Conservation (phyloP, 2,888 invertebrate genomes). For the Pollenia amentaria region DNA sequence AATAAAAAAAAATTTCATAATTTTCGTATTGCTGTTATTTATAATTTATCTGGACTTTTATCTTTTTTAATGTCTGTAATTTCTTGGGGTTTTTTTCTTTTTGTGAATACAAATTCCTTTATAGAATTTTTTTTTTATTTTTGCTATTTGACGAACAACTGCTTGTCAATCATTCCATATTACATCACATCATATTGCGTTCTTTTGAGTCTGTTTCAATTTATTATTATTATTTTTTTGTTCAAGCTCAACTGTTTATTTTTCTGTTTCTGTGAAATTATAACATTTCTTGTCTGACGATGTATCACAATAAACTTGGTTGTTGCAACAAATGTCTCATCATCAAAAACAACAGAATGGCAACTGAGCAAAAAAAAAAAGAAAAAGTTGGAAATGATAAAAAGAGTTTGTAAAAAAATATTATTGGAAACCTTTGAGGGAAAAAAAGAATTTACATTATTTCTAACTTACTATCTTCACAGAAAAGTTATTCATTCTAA, state of each 20-base stretch:
- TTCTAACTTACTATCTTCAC: too few relatives aligned
- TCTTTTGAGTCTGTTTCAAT: slow-evolving; percentile 2
- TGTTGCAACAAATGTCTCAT: slow-evolving; percentile 60
- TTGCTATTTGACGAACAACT: slow-evolving; percentile 58
- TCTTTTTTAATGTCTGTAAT: slow-evolving; percentile 10
- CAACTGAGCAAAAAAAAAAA: not conserved
- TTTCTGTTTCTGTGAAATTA: slow-evolving; percentile 9
- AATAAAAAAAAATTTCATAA: slow-evolving; percentile 29
- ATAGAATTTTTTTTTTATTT: not conserved
- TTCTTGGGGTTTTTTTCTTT: not conserved
- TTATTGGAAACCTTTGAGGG: not conserved
- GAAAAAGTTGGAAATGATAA: not conserved
- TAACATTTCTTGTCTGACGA: slow-evolving; percentile 45
- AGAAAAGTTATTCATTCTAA: too few relatives aligned
- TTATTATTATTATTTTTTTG: not conserved
- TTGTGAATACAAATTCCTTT: not conserved
- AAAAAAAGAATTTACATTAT: not conserved
- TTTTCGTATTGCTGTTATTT: slow-evolving; percentile 34
- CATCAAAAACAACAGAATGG: slow-evolving; percentile 15
- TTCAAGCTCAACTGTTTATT: not conserved
- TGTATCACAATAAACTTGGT: slow-evolving; percentile 55
- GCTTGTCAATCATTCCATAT: slow-evolving; percentile 70
- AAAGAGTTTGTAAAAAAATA: not conserved
- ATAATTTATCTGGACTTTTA: slow-evolving; percentile 22
- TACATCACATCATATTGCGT: slow-evolving; percentile 50